Conservation (phyloP, 2,113 vertebrate genomes). For the Odontesthes bonariensis region DNA sequence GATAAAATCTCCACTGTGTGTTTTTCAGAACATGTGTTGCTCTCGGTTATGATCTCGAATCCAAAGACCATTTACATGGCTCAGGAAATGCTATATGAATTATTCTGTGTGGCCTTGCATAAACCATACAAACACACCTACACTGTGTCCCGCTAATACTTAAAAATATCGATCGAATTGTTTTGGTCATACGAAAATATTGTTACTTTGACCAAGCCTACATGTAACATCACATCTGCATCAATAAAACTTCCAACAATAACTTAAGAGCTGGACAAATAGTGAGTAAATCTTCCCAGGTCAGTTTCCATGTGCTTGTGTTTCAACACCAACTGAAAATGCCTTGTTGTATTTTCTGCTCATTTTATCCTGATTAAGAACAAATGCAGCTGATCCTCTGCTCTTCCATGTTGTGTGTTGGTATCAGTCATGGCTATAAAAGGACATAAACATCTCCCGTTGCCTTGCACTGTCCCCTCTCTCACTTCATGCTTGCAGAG, state of each 20-base stretch:
- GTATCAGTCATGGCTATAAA: conserved; percentile 85
- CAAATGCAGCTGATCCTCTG: conserved; percentile 66
- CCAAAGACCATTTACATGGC: conserved; percentile 58
- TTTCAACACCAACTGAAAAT: conserved; percentile 1
- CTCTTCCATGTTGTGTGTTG: conserved; percentile 53
- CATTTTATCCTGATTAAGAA: conserved; percentile 44
- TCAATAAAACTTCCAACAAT: conserved; percentile 4
- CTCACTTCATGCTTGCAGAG: conserved; percentile 61
- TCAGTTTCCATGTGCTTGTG: neutral
- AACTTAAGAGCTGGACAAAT: conserved; percentile 1
- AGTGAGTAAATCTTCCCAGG: no score
- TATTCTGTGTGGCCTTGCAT: conserved; percentile 44
- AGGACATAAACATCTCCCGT: conserved; percentile 80
- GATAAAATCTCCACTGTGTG: neutral
- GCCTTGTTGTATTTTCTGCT: conserved; percentile 31
- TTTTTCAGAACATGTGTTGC: conserved; percentile 19
- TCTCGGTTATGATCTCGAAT: conserved; percentile 11
- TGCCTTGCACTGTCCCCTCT: conserved; percentile 50
- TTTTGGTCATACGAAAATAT: conserved; percentile 25
- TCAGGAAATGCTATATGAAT: conserved; percentile 37
- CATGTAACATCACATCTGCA: neutral
- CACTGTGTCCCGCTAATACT: conserved; percentile 8
- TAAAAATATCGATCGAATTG: conserved; percentile 9
- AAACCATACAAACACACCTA: conserved; percentile 36
- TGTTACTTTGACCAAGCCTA: neutral